phyloP scores from a whole-genome alignment of 2,888 invertebrate species.

The Rotaria macrura region DNA sequence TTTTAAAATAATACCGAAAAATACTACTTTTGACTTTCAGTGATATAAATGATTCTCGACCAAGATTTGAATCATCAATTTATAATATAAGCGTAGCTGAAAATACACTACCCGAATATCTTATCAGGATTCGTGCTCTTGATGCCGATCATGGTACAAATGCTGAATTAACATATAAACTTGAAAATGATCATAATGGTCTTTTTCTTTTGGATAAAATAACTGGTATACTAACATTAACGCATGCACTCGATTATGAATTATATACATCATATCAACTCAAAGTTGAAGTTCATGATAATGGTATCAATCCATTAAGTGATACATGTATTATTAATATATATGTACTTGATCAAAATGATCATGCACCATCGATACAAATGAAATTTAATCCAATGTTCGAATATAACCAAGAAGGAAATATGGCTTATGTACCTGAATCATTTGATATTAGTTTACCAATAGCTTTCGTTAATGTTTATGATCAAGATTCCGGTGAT shows the following conservation, averaged over 20 bases:
- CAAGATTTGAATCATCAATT: neutral
- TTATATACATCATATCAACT: neutral
- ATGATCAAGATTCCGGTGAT: conserved; percentile 15
- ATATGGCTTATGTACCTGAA: neutral
- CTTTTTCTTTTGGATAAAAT: neutral
- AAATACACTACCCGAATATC: neutral
- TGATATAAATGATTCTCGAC: conserved; percentile 4
- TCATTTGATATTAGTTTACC: neutral
- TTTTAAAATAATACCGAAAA: too few relatives aligned
- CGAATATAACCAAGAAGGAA: neutral
- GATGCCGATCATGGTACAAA: neutral
- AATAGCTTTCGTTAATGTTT: neutral
- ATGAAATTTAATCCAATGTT: neutral
- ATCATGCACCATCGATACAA: neutral
- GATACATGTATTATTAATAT: conserved; percentile 16
- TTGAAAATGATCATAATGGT: conserved; percentile 13
- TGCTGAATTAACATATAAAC: neutral
- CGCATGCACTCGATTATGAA: neutral
- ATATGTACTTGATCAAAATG: conserved; percentile 3
- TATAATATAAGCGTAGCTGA: conserved; percentile 4
- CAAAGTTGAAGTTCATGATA: neutral
- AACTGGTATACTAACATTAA: neutral
- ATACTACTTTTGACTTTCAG: conserved; percentile 13
- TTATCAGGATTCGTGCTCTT: neutral
- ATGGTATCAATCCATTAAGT: neutral